These are phyloP conservation scores for Orchestes rusci DNA, from an alignment of 2,888 invertebrate genomes.

Conservation along the genomic window DNA sequence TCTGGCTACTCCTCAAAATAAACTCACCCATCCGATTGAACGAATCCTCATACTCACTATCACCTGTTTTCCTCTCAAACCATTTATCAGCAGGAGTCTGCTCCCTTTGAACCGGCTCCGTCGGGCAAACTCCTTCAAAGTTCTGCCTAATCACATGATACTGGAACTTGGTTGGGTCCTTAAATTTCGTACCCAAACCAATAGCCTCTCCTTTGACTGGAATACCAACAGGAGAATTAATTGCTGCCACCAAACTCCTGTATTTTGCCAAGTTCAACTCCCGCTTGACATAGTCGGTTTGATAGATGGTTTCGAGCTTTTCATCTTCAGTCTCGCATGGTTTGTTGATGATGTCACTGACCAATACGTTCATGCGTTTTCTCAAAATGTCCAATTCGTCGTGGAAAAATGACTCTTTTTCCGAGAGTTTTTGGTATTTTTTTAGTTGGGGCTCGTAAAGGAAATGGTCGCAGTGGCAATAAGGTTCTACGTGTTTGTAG, in stretches of 20 bases:
- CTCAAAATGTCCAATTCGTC: conserved; percentile 49
- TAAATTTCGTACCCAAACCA: conserved; percentile 52
- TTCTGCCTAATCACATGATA: conserved; percentile 50
- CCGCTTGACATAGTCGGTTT: conserved; percentile 54
- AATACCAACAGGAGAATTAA: conserved; percentile 53
- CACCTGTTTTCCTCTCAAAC: conserved; percentile 51
- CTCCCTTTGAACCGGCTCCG: conserved; percentile 39
- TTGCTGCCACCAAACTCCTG: conserved; percentile 51
- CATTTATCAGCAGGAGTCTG: conserved; percentile 46
- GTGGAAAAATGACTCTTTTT: conserved; percentile 53
- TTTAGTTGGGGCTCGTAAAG: conserved; percentile 53
- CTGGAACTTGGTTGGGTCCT: conserved; percentile 56
- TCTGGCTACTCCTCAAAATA: conserved; percentile 54
- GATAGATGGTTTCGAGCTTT: conserved; percentile 57
- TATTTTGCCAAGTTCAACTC: conserved; percentile 53
- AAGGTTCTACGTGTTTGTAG: conserved; percentile 56
- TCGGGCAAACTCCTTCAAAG: conserved; percentile 47
- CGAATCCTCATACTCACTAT: conserved; percentile 56
- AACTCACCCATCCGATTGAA: conserved; percentile 54
- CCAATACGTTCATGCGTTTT: conserved; percentile 50
- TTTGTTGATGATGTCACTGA: conserved; percentile 56
- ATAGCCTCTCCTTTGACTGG: conserved; percentile 52
- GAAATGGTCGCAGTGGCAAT: conserved; percentile 59
- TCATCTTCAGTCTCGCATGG: conserved; percentile 56
- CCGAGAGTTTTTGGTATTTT: conserved; percentile 54